Conservation (phyloP, 2,113 vertebrate genomes). For the Zosterops hypoxanthus region DNA sequence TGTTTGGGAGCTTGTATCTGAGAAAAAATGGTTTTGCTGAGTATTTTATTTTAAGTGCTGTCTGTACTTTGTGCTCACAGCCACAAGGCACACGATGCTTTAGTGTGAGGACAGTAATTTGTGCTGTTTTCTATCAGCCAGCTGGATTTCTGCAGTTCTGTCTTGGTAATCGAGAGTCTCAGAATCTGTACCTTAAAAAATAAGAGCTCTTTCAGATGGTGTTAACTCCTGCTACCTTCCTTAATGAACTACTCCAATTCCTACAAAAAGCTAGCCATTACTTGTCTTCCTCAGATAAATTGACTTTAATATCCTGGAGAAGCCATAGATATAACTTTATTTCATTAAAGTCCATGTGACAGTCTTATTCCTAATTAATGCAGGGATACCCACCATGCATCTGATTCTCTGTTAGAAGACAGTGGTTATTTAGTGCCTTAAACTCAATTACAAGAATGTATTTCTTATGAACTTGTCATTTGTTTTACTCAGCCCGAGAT, state of each 20-base stretch:
- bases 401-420: not conserved
- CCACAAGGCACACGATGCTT: not conserved
- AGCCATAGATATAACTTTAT: not conserved
- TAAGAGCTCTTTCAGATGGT: not conserved
- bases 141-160: not conserved
- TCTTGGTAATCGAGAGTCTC: not conserved
- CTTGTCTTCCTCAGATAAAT: conserved; percentile 28
- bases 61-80: not conserved
- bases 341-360: conserved; percentile 27
- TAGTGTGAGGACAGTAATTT: not conserved
- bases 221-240: not conserved
- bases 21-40: not conserved
- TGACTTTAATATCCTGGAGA: conserved; percentile 31
- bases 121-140: not conserved
- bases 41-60: not conserved
- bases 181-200: not conserved
- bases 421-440: not conserved
- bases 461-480: not conserved
- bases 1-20: not conserved
- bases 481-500: not conserved
- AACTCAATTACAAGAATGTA: conserved; percentile 29
- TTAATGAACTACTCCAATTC: not conserved
- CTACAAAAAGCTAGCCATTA: not conserved
- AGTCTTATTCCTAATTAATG: conserved; percentile 20
- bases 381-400: not conserved